Evolutionary conservation across 1,140 invertebrate species (phyloP).

Genomic region (Andrena cerasifolii): DNA sequence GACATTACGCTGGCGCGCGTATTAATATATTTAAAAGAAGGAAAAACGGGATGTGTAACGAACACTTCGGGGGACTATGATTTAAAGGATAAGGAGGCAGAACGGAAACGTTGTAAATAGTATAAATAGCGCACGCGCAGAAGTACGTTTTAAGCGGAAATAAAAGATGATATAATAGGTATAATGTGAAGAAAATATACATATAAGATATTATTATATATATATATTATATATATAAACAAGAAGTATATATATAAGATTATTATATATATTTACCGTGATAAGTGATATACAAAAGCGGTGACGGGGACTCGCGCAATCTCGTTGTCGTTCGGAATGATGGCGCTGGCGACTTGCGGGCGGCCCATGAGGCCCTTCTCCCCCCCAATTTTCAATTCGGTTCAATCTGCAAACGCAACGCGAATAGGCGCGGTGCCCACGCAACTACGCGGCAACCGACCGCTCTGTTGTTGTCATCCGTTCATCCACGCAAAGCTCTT

Average conservation of each 20-base stretch:
- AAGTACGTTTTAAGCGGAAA: conserved; percentile 77
- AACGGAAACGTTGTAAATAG: conserved; percentile 78
- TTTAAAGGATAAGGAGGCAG: background rate
- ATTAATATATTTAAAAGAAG: conserved; percentile 31
- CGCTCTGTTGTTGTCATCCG: conserved; percentile 17
- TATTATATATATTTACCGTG: conserved; percentile 79
- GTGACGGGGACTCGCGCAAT: conserved; percentile 68
- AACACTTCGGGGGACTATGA: conserved; percentile 36
- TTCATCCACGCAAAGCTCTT: conserved; percentile 33
- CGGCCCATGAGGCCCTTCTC: conserved; percentile 17
- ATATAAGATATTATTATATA: conserved; percentile 76
- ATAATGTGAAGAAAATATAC: conserved; percentile 80
- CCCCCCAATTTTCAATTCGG: background rate
- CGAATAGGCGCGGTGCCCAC: background rate
- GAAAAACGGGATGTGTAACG: conserved; percentile 34
- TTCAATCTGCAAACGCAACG: background rate
- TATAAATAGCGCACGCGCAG: conserved; percentile 79
- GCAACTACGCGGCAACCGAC: background rate
- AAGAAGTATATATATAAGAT: conserved; percentile 71
- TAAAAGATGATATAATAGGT: conserved; percentile 79
- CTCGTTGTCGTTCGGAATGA: conserved; percentile 31
- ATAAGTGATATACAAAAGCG: conserved; percentile 77
- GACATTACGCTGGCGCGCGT: conserved; percentile 19
- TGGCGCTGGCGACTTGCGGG: conserved; percentile 10
- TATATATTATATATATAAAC: conserved; percentile 63